Percentiles rank a stretch among this genome's conserved stretches.
Conservation (phyloP, 2,113 vertebrate genomes). For the Todiramphus saurophagus region DNA sequence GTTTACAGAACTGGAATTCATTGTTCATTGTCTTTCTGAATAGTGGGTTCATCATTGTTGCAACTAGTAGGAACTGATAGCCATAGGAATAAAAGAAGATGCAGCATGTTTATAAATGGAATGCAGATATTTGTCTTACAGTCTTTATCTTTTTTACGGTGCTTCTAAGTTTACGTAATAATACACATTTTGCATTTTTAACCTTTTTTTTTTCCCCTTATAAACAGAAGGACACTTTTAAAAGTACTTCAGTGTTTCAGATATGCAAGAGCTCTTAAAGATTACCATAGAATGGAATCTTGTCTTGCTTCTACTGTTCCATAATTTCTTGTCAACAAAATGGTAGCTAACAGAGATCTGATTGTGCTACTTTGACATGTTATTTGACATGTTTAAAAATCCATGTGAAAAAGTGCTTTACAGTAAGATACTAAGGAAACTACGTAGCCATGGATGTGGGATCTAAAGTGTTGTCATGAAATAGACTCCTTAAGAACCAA, state of each 20-base stretch:
- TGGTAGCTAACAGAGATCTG: background rate
- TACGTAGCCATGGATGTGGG: background rate
- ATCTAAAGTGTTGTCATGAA: background rate
- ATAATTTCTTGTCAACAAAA: background rate
- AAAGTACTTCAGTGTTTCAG: background rate
- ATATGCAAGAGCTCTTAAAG: background rate
- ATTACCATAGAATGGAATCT: background rate
- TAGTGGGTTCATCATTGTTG: background rate
- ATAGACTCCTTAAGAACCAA: background rate
- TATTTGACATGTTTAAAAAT: background rate
- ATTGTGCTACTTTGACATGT: background rate
- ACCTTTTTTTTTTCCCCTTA: background rate
- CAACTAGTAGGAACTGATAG: background rate
- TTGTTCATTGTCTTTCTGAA: background rate
- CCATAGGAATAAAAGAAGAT: background rate
- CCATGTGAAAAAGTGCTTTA: background rate
- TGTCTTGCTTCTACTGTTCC: background rate
- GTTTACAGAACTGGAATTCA: background rate
- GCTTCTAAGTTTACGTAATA: background rate
- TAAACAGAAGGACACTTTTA: background rate
- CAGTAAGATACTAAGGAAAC: background rate
- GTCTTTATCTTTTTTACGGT: background rate
- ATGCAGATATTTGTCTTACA: background rate
- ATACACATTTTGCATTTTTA: background rate
- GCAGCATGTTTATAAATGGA: background rate